Evolutionary conservation across 2,797 vertebrate species (phyloP), one percentile per base, ranked within the genome.

Genomic region (Acestrorhynchus altus): DNA sequence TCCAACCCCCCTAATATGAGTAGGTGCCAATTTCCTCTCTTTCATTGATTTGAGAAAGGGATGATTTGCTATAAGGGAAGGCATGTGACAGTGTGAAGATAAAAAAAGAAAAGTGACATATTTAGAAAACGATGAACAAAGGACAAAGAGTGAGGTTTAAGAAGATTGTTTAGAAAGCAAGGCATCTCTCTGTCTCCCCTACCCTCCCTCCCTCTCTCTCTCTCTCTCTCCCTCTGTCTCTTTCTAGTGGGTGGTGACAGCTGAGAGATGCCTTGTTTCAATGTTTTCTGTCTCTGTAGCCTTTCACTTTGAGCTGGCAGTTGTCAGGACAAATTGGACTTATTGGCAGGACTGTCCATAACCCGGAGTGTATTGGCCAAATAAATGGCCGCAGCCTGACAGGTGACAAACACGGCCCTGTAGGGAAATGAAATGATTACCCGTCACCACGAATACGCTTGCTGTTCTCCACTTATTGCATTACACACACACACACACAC

Each of bases 261-360:
- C 67, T 61, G 52, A 77, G 79, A 83, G 83, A 86, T 74, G 77
- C 74, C 70, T 75, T 79, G 63, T 72, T 71, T 74, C 20, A 11
- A 52, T 76, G 72, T 68, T 69, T 49, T 51, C 40, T 80, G 63
- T 81, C 72, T 63, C 76, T 63, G 31, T 59, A 72, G 72, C 20
- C 18, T 22, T 44, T 64, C 49, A 57, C 35, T 79, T 81, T 78
- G 70, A 81, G 71, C 56, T 77, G 76, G 78, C 74, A 80, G 64
- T 84, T 86, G 81, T 84, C 87, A 87, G 84, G 83, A 83, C 74
- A 83, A 85, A 85, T 84, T 76, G 83, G 71, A 76, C 74, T 75
- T 76, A 83, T 72, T 88, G 86, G 78, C 81, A 82, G 76, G 59
- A 75, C 70, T 84, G 85, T 85, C 87, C 68, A 80, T 80, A 68